A percentile compares a stretch with the other conserved stretches of the same genome.
These are phyloP conservation scores for Autographa gamma DNA, from an alignment of 2,888 invertebrate genomes.

Conservation along the genomic window DNA sequence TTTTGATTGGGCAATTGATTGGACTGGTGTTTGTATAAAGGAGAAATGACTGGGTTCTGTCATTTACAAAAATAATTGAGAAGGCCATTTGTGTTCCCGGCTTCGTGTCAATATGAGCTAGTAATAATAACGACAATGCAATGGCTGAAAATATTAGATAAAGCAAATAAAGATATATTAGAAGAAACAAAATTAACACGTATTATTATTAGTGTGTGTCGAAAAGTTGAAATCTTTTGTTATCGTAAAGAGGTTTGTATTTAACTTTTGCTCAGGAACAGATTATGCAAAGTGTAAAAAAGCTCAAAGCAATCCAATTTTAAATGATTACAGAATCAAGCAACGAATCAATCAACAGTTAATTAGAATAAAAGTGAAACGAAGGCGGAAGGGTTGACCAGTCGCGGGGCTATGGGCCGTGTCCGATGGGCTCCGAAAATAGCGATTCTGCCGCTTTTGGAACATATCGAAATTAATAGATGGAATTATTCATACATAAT, in stretches of 20 bases:
- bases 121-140: neutral
- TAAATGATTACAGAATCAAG: slow-evolving; percentile 48
- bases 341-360: slow-evolving; percentile 61
- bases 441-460: slow-evolving; percentile 14
- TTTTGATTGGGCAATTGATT: slow-evolving; percentile 35
- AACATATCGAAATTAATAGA: too few species aligned
- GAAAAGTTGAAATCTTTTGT: too few species aligned
- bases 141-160: neutral
- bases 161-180: too few species aligned
- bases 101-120: neutral
- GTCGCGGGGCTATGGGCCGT: slow-evolving; percentile 56
- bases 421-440: slow-evolving; percentile 49
- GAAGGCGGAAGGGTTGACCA: slow-evolving; percentile 61
- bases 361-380: slow-evolving; percentile 68
- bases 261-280: neutral
- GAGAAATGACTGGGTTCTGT: neutral
- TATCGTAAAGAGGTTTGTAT: neutral
- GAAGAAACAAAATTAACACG: too few species aligned
- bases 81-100: neutral
- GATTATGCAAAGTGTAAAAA: slow-evolving; percentile 15
- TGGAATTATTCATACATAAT: too few species aligned
- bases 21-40: slow-evolving; percentile 9
- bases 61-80: slow-evolving; percentile 6
- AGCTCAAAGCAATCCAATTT: slow-evolving; percentile 23
- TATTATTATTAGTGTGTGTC: too few species aligned